These are phyloP conservation scores for Rana temporaria DNA, from an alignment of 2,113 vertebrate species.

Conservation along the genomic window DNA sequence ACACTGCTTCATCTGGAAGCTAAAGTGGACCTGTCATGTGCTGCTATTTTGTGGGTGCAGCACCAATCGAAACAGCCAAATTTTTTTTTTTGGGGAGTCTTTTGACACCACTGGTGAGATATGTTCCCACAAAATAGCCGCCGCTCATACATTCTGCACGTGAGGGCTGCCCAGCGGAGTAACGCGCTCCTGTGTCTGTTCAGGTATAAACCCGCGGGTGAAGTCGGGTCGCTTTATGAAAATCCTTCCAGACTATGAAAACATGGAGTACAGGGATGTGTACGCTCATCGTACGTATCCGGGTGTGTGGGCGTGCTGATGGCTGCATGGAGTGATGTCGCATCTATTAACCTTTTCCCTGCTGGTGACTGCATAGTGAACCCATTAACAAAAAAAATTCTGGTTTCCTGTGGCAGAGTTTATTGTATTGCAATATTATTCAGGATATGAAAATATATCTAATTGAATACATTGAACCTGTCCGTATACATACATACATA, in stretches of 20 bases:
- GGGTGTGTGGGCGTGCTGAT: conserved; percentile 40
- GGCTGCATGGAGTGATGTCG: too few species aligned
- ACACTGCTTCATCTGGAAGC: rapidly evolving
- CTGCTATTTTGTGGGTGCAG: background rate
- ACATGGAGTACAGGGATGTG: conserved; percentile 92
- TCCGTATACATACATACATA: too few species aligned
- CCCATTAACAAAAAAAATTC: too few species aligned
- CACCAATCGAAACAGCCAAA: rapidly evolving
- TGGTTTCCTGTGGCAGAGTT: too few species aligned
- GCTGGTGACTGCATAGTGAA: too few species aligned
- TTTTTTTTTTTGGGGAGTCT: background rate
- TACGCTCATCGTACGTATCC: conserved; percentile 91
- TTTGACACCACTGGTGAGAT: background rate
- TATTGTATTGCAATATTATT: too few species aligned
- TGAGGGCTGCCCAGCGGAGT: too few species aligned
- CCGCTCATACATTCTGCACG: too few species aligned
- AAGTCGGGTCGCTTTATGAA: conserved; percentile 93
- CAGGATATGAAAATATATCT: too few species aligned
- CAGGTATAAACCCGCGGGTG: conserved; percentile 92
- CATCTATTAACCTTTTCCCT: too few species aligned
- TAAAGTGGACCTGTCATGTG: background rate
- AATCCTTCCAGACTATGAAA: conserved; percentile 92
- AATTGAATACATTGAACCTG: too few species aligned
- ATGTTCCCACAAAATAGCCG: background rate
- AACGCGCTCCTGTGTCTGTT: conserved; percentile 74